Evolutionary conservation across 1,140 invertebrate genomes (phyloP), one percentile per base, ranked within the genome.

Genomic region (Zaprionus nigranus): DNA sequence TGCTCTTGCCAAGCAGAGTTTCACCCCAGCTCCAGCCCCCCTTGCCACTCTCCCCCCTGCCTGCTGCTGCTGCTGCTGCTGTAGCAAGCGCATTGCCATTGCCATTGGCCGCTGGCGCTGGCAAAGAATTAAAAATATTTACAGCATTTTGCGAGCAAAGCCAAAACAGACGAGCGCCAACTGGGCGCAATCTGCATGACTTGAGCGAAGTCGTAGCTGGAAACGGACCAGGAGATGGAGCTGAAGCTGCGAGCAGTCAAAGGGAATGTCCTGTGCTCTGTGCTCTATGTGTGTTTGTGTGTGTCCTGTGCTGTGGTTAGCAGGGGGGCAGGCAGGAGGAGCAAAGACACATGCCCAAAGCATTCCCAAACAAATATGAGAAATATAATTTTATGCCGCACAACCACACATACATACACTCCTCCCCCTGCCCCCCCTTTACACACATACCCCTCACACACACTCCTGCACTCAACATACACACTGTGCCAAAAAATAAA

Each of bases 91-190:
- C 77, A 76, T 72, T 71, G 68, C 67, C 73, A 75, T 88, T 88
- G 84, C 83, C 84, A 82, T 77, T 85, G 71, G 57, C 85, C 85
- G 81, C 77, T 74, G 84, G 84, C 85, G 75, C 81, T 84, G 79
- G 79, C 86, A 90, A 90, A 85, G 86, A 90, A 90, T 90, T 90
- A 90, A 90, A 90, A 90, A 90, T 79, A 90, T 90, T 90, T 90
- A 90, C 85, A 90, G 85, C 85, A 90, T 90, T 88, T 75, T 61
- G 62, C 54, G 65, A 81, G 81, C 70, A 60, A 49, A 78, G 26
- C 40, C 46, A 43, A 43, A 68, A 54, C 46, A 63, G 68, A 69
- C 30, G 24, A 49, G 22, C 61, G 22, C 64, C 51, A 63, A 60
- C 82, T 81, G 68, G 62, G 61, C 69, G 70, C 58, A 73, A 77